phyloP scores from a whole-genome alignment of 1,140 invertebrate species.

The Diachasmimorpha longicaudata region DNA sequence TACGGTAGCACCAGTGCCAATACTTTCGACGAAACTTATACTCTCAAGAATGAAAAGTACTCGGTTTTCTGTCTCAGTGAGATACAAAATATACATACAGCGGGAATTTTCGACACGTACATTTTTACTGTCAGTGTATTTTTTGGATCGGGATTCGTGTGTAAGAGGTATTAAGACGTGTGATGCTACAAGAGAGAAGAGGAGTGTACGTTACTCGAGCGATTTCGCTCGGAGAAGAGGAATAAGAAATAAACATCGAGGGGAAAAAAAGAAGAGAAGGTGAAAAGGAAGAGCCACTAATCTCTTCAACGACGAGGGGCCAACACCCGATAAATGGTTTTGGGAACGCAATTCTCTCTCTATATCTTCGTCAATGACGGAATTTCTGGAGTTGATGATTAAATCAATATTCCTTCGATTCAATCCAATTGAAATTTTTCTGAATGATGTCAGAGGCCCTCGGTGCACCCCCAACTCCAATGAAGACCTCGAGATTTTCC shows the following conservation, averaged over 20 bases:
- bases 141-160: neutral
- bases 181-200: constrained; percentile 7
- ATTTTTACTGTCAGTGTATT: constrained; percentile 1
- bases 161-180: constrained; percentile 7
- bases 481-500: no score
- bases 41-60: constrained; percentile 44
- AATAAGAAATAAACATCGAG: constrained; percentile 11
- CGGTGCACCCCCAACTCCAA: no score
- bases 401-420: neutral
- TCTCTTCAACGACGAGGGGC: constrained; percentile 47
- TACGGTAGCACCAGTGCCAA: constrained; percentile 44
- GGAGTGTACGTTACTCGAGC: constrained; percentile 24
- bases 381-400: neutral
- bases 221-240: constrained; percentile 23
- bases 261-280: constrained; percentile 4
- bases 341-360: constrained; percentile 37
- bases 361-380: neutral
- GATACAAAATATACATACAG: constrained; percentile 31
- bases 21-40: constrained; percentile 36
- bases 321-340: constrained; percentile 60
- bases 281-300: constrained; percentile 42
- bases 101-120: constrained; percentile 24
- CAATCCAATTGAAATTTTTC: neutral
- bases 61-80: constrained; percentile 20
- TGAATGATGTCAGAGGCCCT: no score